Base-by-base conservation (phyloP, 2,113 vertebrate genomes). In the Psittacula cyanocephala region DNA sequence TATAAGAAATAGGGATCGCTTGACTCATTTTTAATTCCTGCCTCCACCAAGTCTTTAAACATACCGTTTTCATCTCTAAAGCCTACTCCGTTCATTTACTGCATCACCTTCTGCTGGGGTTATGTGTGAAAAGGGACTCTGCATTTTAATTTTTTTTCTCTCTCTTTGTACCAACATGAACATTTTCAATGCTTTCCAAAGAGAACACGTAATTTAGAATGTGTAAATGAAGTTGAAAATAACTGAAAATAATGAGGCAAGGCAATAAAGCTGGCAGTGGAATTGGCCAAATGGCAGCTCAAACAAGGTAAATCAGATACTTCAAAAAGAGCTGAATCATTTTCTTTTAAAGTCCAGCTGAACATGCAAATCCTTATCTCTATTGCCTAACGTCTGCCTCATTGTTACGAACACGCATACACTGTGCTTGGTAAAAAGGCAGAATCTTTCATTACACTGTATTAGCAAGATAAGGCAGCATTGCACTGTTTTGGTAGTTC, bases 1-100 rank as follows among this genome's bases (percentile, higher is more conserved):
- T 84, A 75, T 57, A 71, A 91, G 74, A 93, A 95, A 76, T 27
- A 64, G 35, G 35, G 39, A 81, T 75, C 60, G 13, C 67, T 79
- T 79, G 65, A 76, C 74, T 93, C 52, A 82, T 89, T 87, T 84
- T 89, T 92, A 46, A 29, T 84, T 94, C 91, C 77, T 89, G 74
- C 62, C 70, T 92, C 77, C 71, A 47, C 69, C 70, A 79, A 63
- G 50, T 46, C 41, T 53, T 88, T 63, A 70, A 83, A 82, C 55
- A 29, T 15, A 64, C 43, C 2, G 2, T 92, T 68, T 88, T 47
- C 39, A 52, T 17, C 27, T 63, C 17, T 65, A 64, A 85, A 89
- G 44, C 17, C 57, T 47, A 17, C 31, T 77, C 41, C 1, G 0
- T 81, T 81, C 3, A 8, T 78, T 64, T 76, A 71, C 65, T 64